A percentile compares a stretch with the other conserved stretches of the same genome.
These are phyloP conservation scores for Ditylenchus weischeri DNA, from an alignment of 2,888 invertebrate genomes.

Conservation along the genomic window DNA sequence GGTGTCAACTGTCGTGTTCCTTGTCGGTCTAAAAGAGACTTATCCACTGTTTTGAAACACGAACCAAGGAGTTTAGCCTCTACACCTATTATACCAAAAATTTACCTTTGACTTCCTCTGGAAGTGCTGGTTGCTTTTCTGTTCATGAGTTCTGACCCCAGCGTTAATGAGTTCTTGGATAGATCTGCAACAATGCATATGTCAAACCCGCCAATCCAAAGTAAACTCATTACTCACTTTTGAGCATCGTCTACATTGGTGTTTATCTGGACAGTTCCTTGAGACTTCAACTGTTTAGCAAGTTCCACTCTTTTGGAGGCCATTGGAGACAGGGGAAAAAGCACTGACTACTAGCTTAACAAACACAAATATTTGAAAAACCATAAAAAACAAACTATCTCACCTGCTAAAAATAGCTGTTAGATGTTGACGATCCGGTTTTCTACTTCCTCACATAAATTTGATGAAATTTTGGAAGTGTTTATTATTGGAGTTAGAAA, in stretches of 20 bases:
- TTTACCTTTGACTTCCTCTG: neutral
- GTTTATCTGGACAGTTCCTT: slow-evolving; percentile 35
- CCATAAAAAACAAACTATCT: too few species aligned
- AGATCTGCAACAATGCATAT: neutral
- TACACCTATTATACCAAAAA: too few species aligned
- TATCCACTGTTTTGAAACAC: too few species aligned
- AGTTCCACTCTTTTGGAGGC: slow-evolving; percentile 34
- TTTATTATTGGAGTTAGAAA: too few species aligned
- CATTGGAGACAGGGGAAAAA: slow-evolving; percentile 9
- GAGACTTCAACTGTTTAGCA: slow-evolving; percentile 30
- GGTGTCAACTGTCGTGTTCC: too few species aligned
- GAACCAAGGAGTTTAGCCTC: too few species aligned
- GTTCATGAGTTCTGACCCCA: slow-evolving; percentile 18
- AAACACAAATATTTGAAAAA: too few species aligned
- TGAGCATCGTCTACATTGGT: slow-evolving; percentile 34
- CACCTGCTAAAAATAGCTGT: too few species aligned
- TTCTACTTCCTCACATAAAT: too few species aligned
- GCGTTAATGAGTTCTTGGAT: slow-evolving; percentile 33
- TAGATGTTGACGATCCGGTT: too few species aligned
- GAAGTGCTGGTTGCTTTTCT: slow-evolving; percentile 3
- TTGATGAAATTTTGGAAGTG: too few species aligned
- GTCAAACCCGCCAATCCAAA: neutral
- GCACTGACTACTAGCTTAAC: too few species aligned
- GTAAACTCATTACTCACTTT: slow-evolving; percentile 20
- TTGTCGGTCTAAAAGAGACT: neutral